Percentiles rank a stretch among this genome's conserved stretches.
These are phyloP conservation scores for Drosophila pseudoananassae DNA, from an alignment of 1,140 invertebrate species.

Conservation along the genomic window DNA sequence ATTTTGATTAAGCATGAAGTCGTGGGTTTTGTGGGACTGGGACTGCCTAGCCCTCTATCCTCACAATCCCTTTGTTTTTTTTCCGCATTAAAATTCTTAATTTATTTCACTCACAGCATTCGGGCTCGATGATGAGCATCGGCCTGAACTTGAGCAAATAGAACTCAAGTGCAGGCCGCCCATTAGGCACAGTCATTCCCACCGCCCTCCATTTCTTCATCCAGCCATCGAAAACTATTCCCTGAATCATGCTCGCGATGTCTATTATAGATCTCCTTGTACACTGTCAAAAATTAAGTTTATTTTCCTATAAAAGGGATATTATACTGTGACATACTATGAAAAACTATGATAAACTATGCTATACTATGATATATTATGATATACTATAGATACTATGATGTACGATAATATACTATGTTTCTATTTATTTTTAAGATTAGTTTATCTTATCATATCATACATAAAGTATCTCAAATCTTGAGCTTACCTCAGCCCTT, in stretches of 20 bases:
- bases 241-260: conserved; percentile 26
- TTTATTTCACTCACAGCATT: conserved; percentile 60
- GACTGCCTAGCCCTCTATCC: conserved; percentile 2
- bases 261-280: conserved; percentile 40
- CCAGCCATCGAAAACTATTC: conserved; percentile 32
- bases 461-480: too few relatives aligned
- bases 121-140: conserved; percentile 58
- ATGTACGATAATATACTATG: too few relatives aligned
- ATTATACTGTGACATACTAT: too few relatives aligned
- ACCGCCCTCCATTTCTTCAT: conserved; percentile 4
- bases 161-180: conserved; percentile 57
- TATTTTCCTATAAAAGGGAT: neutral
- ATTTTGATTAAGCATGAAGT: conserved; percentile 81
- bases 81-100: conserved; percentile 79
- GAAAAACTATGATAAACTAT: too few relatives aligned
- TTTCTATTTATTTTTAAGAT: neutral
- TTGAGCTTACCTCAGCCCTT: too few relatives aligned
- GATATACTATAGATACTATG: too few relatives aligned
- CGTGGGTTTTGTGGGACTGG: conserved; percentile 20
- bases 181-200: conserved; percentile 78
- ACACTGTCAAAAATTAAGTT: conserved; percentile 6
- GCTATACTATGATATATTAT: too few relatives aligned
- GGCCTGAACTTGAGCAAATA: conserved; percentile 60
- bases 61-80: conserved; percentile 60
- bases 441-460: too few relatives aligned